Evolutionary conservation across 2,888 invertebrate genomes (phyloP), one percentile per base, ranked within the genome.

Genomic region (Athalia circularis): DNA sequence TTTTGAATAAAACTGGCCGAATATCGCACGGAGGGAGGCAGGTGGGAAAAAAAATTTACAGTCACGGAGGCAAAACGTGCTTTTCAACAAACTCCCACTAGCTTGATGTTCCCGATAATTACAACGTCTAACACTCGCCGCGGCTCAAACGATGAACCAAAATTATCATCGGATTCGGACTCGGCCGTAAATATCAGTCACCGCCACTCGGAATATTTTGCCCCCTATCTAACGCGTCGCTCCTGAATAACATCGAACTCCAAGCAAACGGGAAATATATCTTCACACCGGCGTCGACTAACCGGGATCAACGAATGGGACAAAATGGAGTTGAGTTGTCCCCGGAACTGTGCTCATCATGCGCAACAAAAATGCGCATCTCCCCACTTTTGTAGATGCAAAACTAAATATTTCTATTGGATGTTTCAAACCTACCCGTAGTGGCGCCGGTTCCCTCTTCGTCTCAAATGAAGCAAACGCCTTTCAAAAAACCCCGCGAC

Each of bases 251-350:
- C 29, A 47, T 8, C 75, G 83, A 85, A 85, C 85, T 87, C 84
- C 76, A 80, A 83, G 83, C 82, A 81, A 86, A 85, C 83, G 83
- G 79, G 84, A 85, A 86, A 85, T 86, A 29, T 29, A 86, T 85
- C 85, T 81, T 77, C 81, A 79, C 88, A 89, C 88, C 87, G 87
- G 88, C 87, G 88, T 88, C 88, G 88, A 87, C 87, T 85, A 83
- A 52, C 86, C 88, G 88, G 88, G 88, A 88, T 87, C 88, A 82
- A 82, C 77, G 78, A 82, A 81, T 78, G 79, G 79, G 80, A 83
- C 85, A 87, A 89, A 88, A 88, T 89, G 89, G 88, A 87, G 87
- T 76, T 75, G 65, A 76, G 45, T 59, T 59, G 43, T 72, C 72
- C 43, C 72, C 65, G 77, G 86, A 85, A 84, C 84, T 82, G 85